Base-by-base conservation (phyloP, 2,113 vertebrate genomes). In the Nibea coibor region DNA sequence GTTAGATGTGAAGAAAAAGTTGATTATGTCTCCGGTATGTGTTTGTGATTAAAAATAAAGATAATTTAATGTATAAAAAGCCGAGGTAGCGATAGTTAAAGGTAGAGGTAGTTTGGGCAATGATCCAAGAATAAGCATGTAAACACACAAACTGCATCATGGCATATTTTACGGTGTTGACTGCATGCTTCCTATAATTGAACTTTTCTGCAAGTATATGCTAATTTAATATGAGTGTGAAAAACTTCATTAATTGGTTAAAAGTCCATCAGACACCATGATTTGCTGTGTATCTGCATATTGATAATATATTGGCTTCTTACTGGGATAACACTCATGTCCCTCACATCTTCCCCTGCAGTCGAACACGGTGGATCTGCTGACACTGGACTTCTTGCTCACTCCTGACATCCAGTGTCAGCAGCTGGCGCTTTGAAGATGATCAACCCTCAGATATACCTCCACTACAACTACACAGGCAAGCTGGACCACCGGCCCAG, bases 401-500 rank as follows among this genome's bases (percentile, higher is more conserved):
- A 20, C 50, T 68, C 64, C 78, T 79, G 88, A 91, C 88, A 51
- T 73, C 87, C 84, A 65, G 88, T 84, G 92, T 75, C 86, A 62
- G 67, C 73, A 20, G 53, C 42, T 47, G 71, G 42, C 31, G 54
- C 35, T 50, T 15, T 50, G 48, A 92, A 87, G 80, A 95, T 94
- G 92, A 89, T 92, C 81, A 94, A 96, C 89, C 48, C 84, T 72
- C 77, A 93, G 43, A 95, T 98, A 5, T 71, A 48, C 15, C 71
- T 88, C 24, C 98, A 99, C 88, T 99, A 99, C 90, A 97, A 96
- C 93, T 96, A 97, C 79, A 97, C 97, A 2, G 97, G 98, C 20
- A 98, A 97, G 88, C 93, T 97, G 77, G 81, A 89, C 61, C 89
- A 90, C 88, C 93, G 94, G 59, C 72, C 81, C 22, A 79, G 24